Evolutionary conservation across 1,140 invertebrate genomes (phyloP).

Genomic region (Theocolax elegans): DNA sequence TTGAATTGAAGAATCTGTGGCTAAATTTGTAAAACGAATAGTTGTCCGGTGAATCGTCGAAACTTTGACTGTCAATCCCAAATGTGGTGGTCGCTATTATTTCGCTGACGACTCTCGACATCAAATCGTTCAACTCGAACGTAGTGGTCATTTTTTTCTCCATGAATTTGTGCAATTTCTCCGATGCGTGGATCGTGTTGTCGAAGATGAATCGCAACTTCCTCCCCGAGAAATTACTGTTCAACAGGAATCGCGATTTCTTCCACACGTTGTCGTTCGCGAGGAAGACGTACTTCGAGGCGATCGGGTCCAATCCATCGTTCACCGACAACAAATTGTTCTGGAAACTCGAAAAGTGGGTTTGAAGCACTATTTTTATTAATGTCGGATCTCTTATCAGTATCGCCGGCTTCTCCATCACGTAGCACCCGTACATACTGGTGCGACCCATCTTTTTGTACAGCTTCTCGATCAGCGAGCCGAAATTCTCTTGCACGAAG

Average conservation of each 20-base stretch:
- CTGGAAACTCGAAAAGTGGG: conserved; percentile 51
- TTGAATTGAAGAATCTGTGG: conserved; percentile 43
- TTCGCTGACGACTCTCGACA: conserved; percentile 64
- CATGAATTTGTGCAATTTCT: conserved; percentile 42
- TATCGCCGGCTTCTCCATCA: conserved; percentile 44
- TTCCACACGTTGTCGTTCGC: conserved; percentile 43
- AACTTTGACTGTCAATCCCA: conserved; percentile 57
- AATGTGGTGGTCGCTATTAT: conserved; percentile 66
- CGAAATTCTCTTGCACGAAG: conserved; percentile 23
- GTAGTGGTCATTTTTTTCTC: conserved; percentile 34
- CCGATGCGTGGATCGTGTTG: conserved; percentile 17
- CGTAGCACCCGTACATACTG: conserved; percentile 54
- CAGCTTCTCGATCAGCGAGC: conserved; percentile 17
- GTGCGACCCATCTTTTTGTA: conserved; percentile 33
- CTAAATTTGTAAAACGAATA: conserved; percentile 42
- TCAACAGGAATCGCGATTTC: conserved; percentile 22
- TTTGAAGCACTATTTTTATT: conserved; percentile 53
- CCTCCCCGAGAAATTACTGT: conserved; percentile 40
- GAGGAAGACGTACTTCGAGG: conserved; percentile 56
- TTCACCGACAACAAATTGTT: conserved; percentile 39
- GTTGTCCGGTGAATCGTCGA: conserved; percentile 23
- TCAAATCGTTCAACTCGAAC: conserved; percentile 55
- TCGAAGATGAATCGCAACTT: conserved; percentile 42
- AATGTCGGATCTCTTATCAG: conserved; percentile 55
- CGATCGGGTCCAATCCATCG: conserved; percentile 39